phyloP scores from a whole-genome alignment of 2,113 vertebrate species.

The Donacobius atricapilla region DNA sequence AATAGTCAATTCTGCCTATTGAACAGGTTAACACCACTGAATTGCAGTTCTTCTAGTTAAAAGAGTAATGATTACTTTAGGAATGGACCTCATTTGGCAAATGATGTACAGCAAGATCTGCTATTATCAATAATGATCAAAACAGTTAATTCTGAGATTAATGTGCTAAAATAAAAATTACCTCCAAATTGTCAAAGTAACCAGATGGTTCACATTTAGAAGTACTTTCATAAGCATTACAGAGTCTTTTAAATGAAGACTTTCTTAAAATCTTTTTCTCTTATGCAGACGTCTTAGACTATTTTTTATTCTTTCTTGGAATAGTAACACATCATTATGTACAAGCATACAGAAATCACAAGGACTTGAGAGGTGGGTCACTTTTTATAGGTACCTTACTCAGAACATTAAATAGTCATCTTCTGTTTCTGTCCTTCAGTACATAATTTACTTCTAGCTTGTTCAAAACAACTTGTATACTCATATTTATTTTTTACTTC shows the following conservation, averaged over 20 bases:
- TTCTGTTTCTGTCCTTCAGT: neutral
- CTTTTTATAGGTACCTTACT: neutral
- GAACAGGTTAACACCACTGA: neutral
- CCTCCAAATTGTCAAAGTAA: neutral
- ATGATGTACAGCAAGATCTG: neutral
- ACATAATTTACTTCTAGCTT: neutral
- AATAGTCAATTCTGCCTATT: neutral
- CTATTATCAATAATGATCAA: neutral
- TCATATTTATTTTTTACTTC: neutral
- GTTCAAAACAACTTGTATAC: neutral
- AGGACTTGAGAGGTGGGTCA: neutral
- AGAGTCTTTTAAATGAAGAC: neutral
- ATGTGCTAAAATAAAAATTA: neutral
- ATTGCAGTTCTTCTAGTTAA: neutral
- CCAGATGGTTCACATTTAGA: constrained; percentile 27
- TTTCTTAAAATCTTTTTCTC: neutral
- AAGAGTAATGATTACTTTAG: neutral
- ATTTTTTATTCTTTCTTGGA: neutral
- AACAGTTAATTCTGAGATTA: constrained; percentile 16
- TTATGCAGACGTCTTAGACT: neutral
- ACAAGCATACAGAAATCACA: neutral
- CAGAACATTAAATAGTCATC: neutral
- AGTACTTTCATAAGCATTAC: neutral
- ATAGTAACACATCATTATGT: neutral
- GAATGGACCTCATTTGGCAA: neutral